Base-by-base conservation (phyloP, 2,888 invertebrate species). In the Spodoptera picta region DNA sequence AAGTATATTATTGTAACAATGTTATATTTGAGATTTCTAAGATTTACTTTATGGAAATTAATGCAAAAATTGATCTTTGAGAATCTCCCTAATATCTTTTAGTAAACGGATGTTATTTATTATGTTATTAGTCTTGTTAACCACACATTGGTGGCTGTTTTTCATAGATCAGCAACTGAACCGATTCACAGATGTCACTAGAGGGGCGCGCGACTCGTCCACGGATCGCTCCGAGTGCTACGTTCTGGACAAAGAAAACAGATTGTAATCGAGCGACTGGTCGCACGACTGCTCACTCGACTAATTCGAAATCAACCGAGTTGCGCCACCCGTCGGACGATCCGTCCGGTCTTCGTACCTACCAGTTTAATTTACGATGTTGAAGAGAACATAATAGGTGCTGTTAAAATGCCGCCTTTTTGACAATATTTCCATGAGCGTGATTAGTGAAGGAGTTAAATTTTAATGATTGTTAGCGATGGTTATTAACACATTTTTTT, bases 291-390 rank as follows among this genome's bases (percentile, higher is more conserved):
- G 12, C 44, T 83, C 70, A 23, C 11, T 46, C 71, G 70, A 89
- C 79, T 48, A 14, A 77, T 90, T 80, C 7, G 73, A 68, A 85
- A 77, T 27, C 65, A 66, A 82, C 65, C 56, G 55, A 48, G 82
- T 87, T 79, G 83, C 80, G 65, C 78, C 68, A 89, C 86, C 44
- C 62, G 83, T 91, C 76, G 62, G 48, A 58, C 51, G 83, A 92
- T 70, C 59, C 61, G 78, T 91, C 86, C 69, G 73, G 80, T 80
- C 74, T 82, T 80, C 80, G 79, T 86, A 87, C 84, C 81, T 88
- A 88, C 87, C 83, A 84, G 88, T 91, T 91, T 92, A 92, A 93
- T 92, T 92, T 93, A 92, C 90, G 88, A 89, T 87, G 90, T 88
- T 90, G 88, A 89, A 91, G 85, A 87, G 86, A 84, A 87, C 89